Evolutionary conservation across 2,113 vertebrate genomes (phyloP).

Genomic region (Serinus canaria): DNA sequence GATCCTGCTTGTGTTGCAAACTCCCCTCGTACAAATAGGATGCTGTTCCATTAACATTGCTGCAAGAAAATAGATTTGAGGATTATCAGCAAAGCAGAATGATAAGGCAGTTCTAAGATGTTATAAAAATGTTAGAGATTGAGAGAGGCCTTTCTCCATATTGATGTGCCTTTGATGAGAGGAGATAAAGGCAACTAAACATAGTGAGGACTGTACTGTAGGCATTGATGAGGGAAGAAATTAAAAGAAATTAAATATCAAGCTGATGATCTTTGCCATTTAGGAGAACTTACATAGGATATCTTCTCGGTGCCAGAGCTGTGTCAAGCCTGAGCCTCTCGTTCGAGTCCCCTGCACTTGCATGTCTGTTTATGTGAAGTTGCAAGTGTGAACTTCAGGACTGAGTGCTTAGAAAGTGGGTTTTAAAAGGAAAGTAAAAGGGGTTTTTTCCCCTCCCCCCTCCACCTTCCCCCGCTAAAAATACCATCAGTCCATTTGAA

Average conservation of each 20-base stretch:
- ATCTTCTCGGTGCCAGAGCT: background rate
- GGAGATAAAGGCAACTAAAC: background rate
- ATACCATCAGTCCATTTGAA: background rate
- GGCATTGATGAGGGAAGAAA: background rate
- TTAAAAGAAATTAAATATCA: background rate
- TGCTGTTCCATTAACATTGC: slow-evolving; percentile 13
- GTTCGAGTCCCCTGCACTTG: background rate
- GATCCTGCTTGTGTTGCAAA: slow-evolving; percentile 34
- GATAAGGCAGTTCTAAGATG: background rate
- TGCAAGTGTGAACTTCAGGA: background rate
- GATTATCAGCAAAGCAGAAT: background rate
- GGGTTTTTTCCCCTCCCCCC: rapidly evolving
- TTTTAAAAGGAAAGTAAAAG: background rate
- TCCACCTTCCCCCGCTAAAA: background rate
- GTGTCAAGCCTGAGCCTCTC: background rate
- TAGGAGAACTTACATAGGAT: background rate
- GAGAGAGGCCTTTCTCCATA: background rate
- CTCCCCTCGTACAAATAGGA: background rate
- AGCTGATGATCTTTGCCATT: background rate
- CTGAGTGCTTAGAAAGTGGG: background rate
- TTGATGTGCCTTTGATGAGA: background rate
- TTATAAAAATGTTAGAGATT: background rate
- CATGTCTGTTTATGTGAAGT: background rate
- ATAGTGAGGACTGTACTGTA: background rate
- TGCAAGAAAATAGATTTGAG: background rate